Evolutionary conservation across 2,113 vertebrate species (phyloP), one percentile per base, ranked within the genome.

Genomic region (Limanda limanda): DNA sequence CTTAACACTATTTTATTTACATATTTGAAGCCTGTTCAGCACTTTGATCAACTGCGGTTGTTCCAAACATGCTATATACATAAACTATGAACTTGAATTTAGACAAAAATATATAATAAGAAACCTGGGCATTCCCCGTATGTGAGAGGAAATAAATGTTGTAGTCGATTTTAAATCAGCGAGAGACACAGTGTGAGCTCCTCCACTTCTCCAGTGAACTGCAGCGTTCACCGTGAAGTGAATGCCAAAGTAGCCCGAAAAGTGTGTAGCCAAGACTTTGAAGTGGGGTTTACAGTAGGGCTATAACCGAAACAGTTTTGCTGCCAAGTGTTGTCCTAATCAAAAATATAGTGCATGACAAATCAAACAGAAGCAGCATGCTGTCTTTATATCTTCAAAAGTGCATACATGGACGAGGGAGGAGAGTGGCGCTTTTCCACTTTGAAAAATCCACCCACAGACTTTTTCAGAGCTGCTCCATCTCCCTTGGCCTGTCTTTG

Each of bases 271-370:
- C 83, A 71, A 80, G 64, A 81, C 89, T 93, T 93, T 94, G 89
- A 94, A 89, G 89, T 90, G 74, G 61, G 68, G 82, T 92, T 91
- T 90, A 93, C 83, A 85, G 83, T 81, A 65, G 73, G 78, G 70
- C 74, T 84, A 74, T 74, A 93, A 94, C 88, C 83, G 92, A 90
- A 92, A 89, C 77, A 68, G 87, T 82, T 81, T 85, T 48, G 21
- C 81, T 87, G 89, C 90, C 87, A 88, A 92, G 88, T 79, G 86
- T 81, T 86, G 91, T 92, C 87, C 86, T 92, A 89, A 92, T 92
- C 88, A 91, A 68, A 83, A 90, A 90, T 90, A 92, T 89, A 86
- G 89, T 82, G 66, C 82, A 91, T 91, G 89, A 87, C 68, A 90
- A 92, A 92, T 92, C 88, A 91, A 90, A 93, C 88, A 86, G 78